Conservation (phyloP, 2,888 invertebrate species). For the Serripes groenlandicus region DNA sequence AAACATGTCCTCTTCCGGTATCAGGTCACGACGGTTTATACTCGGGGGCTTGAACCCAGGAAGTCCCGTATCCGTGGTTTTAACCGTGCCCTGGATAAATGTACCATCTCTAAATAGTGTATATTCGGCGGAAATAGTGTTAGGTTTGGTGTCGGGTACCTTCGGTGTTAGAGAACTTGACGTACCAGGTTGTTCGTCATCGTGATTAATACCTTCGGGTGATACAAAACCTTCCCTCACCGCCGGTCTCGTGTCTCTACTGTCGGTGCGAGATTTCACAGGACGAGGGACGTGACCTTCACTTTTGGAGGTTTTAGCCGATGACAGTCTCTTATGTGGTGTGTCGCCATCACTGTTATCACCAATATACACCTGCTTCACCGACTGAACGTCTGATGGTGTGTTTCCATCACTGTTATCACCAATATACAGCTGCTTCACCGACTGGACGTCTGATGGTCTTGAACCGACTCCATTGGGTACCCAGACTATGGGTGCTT, state of each 20-base stretch:
- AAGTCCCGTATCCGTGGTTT: neutral
- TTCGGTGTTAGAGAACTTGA: too few relatives aligned
- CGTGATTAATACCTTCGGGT: neutral
- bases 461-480: slow-evolving; percentile 2
- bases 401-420: too few relatives aligned
- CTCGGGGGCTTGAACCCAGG: slow-evolving; percentile 21
- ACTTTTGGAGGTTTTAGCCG: neutral
- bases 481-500: slow-evolving; percentile 30
- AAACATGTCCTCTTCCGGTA: slow-evolving; percentile 43
- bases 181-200: neutral
- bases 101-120: slow-evolving; percentile 12
- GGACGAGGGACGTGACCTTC: neutral
- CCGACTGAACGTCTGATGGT: neutral
- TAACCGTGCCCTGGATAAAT: slow-evolving; percentile 1
- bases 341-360: neutral
- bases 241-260: neutral
- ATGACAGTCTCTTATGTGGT: neutral
- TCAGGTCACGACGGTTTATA: slow-evolving; percentile 38
- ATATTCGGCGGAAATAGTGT: neutral
- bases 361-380: neutral
- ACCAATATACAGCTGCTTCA: neutral
- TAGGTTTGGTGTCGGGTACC: neutral
- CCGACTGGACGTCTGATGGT: neutral
- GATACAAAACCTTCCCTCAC: slow-evolving; percentile 3
- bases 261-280: neutral